Conservation (phyloP, 2,888 invertebrate species). For the Stenolophus ochropezus region DNA sequence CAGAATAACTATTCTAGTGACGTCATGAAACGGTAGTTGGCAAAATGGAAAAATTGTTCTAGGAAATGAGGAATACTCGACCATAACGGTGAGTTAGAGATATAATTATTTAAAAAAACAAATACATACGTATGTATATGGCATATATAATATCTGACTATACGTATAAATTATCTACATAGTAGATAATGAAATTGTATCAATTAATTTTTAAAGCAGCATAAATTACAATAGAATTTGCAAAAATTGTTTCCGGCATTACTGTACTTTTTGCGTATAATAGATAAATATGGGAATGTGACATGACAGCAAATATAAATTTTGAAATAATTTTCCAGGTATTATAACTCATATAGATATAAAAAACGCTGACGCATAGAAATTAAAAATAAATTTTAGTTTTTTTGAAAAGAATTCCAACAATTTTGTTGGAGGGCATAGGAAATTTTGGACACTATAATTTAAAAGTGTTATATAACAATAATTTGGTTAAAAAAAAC, state of each 20-base stretch:
- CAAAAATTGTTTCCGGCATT: constrained; percentile 18
- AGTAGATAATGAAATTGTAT: constrained; percentile 16
- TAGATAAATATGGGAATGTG: neutral
- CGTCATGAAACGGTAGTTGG: constrained; percentile 30
- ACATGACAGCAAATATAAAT: neutral
- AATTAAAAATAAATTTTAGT: neutral
- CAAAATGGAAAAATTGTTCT: constrained; percentile 40
- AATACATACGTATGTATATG: constrained; percentile 13
- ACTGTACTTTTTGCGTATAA: neutral
- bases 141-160: neutral
- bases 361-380: neutral
- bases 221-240: neutral
- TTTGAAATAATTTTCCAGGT: neutral
- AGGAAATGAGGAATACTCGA: constrained; percentile 20
- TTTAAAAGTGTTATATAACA: neutral
- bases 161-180: constrained; percentile 12
- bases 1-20: neutral
- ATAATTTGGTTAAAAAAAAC: neutral
- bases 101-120: constrained; percentile 41
- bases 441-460: neutral
- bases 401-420: neutral
- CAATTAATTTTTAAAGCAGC: neutral
- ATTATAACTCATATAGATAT: neutral
- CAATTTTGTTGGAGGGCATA: neutral
- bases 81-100: constrained; percentile 28